Evolutionary conservation across 1,140 invertebrate genomes (phyloP).

Genomic region (Drosophila setifemur): DNA sequence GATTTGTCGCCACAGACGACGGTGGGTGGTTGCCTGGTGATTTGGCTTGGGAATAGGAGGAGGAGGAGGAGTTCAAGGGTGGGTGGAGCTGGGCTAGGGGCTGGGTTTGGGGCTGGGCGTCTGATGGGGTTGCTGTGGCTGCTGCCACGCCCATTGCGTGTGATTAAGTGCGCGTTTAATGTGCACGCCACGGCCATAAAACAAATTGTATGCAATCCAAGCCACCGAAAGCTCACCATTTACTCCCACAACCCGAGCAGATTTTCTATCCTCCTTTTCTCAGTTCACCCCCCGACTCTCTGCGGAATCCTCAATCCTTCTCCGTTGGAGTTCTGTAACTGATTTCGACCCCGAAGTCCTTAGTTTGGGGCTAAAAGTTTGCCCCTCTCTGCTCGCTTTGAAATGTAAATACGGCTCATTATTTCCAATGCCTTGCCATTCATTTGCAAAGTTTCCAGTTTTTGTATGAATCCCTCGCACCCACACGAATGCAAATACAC

Average conservation of each 20-base stretch:
- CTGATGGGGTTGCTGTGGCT: background rate
- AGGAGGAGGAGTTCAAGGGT: background rate
- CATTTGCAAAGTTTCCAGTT: slow-evolving; percentile 66
- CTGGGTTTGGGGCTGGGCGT: background rate
- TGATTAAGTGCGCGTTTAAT: slow-evolving; percentile 79
- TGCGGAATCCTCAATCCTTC: slow-evolving; percentile 32
- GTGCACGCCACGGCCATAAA: slow-evolving; percentile 72
- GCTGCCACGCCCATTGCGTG: slow-evolving; percentile 61
- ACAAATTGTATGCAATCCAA: slow-evolving; percentile 77
- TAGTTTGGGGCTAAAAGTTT: slow-evolving; percentile 3
- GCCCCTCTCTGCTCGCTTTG: slow-evolving; percentile 52
- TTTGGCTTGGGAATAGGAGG: too few relatives aligned
- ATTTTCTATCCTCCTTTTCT: background rate
- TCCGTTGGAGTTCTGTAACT: slow-evolving; percentile 7
- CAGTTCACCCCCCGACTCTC: background rate
- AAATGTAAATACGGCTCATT: slow-evolving; percentile 81
- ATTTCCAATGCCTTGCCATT: slow-evolving; percentile 74
- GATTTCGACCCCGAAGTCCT: slow-evolving; percentile 24
- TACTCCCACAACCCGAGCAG: slow-evolving; percentile 12
- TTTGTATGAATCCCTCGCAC: too few relatives aligned
- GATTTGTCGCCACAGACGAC: slow-evolving; percentile 68
- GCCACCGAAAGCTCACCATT: slow-evolving; percentile 44
- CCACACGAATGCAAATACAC: background rate
- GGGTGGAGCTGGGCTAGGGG: background rate
- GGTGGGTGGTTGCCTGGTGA: slow-evolving; percentile 7